Evolutionary conservation across 1,140 invertebrate species (phyloP), one percentile per base, ranked within the genome.

Genomic region (Hycleus phaleratus): DNA sequence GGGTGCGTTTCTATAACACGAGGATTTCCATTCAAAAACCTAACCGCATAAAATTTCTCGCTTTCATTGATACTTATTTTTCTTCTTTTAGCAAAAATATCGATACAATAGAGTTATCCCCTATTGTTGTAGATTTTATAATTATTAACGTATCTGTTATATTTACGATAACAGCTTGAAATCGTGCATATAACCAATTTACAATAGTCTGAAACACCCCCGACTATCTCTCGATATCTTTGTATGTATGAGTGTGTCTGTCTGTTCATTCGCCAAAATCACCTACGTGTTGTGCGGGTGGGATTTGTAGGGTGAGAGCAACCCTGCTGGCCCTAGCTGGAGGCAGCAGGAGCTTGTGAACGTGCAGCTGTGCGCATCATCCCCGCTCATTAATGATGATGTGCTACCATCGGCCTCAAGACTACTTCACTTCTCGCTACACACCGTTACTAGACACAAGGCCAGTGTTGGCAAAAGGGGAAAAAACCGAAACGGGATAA

Each of bases 371-470:
- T 49, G 54, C 53, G 61, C 65, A 65, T 67, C 65, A 63, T 57
- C 60, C 59, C 58, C 62, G 59, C 66, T 68, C 66, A 68, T 68
- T 68, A 68, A 68, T 68, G 66, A 66, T 68, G 64, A 68, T 68
- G 66, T 68, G 64, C 66, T 66, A 65, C 62, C 62, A 56, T 66
- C 66, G 62, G 64, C 66, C 64, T 66, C 64, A 59, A 62, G 66
- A 68, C 66, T 68, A 68, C 61, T 68, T 68, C 66, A 68, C 66
- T 68, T 68, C 59, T 66, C 59, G 64, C 61, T 68, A 66, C 61
- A 59, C 58, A 43, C 57, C 52, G 43, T 32, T 32, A 45, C 59
- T 49, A 62, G 57, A 59, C 32, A 32, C 61, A 62, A 62, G 57
- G 57, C 51, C 53, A 56, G 51, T 59, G 4, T 58, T 57, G 61